phyloP scores from a whole-genome alignment of 2,888 invertebrate genomes.

The Drosophila suboccidentalis region DNA sequence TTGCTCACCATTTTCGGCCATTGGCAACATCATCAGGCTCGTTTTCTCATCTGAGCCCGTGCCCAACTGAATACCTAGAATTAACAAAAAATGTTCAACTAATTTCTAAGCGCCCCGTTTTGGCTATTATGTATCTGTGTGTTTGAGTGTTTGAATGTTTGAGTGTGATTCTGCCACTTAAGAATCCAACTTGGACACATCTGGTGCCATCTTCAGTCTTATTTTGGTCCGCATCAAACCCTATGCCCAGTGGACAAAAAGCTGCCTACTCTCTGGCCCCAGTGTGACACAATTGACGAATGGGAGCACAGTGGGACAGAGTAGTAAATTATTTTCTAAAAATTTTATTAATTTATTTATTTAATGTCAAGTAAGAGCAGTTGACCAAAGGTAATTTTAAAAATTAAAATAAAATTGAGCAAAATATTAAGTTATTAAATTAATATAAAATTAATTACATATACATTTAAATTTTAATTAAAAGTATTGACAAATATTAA shows the following conservation, averaged over 20 bases:
- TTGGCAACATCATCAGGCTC: slow-evolving; percentile 66
- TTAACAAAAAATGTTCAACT: slow-evolving; percentile 50
- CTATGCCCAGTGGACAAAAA: slow-evolving; percentile 19
- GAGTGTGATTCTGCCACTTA: slow-evolving; percentile 52
- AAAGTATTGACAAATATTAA: too few relatives aligned
- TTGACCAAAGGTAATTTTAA: too few relatives aligned
- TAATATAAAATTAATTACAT: too few relatives aligned
- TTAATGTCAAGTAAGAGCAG: too few relatives aligned
- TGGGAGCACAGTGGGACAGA: slow-evolving; percentile 21
- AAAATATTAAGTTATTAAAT: too few relatives aligned
- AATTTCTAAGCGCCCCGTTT: slow-evolving; percentile 56
- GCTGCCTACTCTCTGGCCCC: slow-evolving; percentile 11
- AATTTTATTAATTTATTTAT: background rate
- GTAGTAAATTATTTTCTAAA: background rate
- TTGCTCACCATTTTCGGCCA: slow-evolving; percentile 36
- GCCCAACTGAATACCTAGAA: slow-evolving; percentile 58
- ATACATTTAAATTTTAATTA: too few relatives aligned
- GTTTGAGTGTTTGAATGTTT: slow-evolving; percentile 18
- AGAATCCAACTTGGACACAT: slow-evolving; percentile 68
- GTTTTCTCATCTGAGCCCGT: slow-evolving; percentile 49
- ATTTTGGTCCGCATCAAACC: slow-evolving; percentile 25
- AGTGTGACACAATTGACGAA: slow-evolving; percentile 9
- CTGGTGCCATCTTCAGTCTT: slow-evolving; percentile 58
- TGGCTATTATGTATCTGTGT: slow-evolving; percentile 2
- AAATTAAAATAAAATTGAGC: too few relatives aligned